Conservation (phyloP, 1,140 invertebrate genomes). For the Drosophila ficusphila region DNA sequence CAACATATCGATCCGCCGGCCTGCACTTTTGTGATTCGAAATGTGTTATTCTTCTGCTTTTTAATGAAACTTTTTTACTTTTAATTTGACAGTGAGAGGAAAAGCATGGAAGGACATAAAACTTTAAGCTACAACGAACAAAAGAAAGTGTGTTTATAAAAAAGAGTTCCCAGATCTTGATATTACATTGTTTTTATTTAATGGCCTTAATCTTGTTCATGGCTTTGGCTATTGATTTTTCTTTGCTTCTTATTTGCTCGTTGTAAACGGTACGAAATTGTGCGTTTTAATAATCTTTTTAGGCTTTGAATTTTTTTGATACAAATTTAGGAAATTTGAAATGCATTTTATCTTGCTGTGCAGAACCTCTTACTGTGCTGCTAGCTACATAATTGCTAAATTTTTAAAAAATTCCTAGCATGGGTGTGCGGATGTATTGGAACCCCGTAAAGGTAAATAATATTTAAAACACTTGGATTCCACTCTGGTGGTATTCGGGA, state of each 20-base stretch:
- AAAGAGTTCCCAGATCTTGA: too few relatives aligned
- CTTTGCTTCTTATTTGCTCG: too few relatives aligned
- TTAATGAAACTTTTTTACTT: neutral
- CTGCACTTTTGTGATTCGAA: conserved; percentile 2
- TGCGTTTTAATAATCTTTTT: too few relatives aligned
- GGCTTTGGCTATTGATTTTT: too few relatives aligned
- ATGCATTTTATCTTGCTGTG: too few relatives aligned
- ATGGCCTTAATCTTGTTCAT: too few relatives aligned
- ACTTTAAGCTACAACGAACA: neutral
- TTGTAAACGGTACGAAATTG: too few relatives aligned
- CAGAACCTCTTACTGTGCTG: too few relatives aligned
- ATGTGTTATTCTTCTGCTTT: conserved; percentile 1
- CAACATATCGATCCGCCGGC: conserved; percentile 18
- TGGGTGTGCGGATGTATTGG: too few relatives aligned
- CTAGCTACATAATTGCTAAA: neutral
- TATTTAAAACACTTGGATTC: conserved; percentile 1
- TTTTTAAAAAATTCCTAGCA: neutral
- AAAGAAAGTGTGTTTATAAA: neutral
- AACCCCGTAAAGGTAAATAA: neutral
- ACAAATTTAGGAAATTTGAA: too few relatives aligned
- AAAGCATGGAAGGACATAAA: neutral
- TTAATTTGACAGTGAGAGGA: neutral
- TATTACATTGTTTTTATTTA: too few relatives aligned
- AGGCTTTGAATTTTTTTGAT: too few relatives aligned
- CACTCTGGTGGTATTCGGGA: neutral